Percentiles rank a stretch among this genome's conserved stretches.
Conservation (phyloP, 2,113 vertebrate species). For the Rhabdomys dilectus region DNA sequence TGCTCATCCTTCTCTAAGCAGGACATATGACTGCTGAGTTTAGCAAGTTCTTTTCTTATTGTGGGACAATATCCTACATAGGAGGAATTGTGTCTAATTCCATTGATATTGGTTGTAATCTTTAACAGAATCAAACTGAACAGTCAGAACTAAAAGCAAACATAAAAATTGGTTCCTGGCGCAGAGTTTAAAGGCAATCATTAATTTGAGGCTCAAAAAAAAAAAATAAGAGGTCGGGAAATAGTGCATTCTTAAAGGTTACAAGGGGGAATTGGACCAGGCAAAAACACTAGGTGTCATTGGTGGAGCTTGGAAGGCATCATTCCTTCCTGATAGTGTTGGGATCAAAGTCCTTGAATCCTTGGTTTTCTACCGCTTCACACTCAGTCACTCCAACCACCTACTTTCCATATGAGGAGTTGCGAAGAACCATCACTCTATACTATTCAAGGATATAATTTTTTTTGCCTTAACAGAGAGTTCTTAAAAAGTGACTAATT, state of each 20-base stretch:
- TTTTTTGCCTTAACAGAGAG: constrained; percentile 34
- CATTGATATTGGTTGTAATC: neutral
- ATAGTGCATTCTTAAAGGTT: neutral
- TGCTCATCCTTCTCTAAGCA: neutral
- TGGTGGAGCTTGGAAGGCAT: neutral
- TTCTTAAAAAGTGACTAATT: constrained; percentile 71
- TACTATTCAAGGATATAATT: constrained; percentile 27
- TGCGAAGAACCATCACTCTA: constrained; percentile 11
- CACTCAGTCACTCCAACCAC: neutral
- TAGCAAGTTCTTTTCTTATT: neutral
- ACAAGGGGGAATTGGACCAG: neutral
- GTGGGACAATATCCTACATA: neutral
- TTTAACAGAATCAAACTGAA: neutral
- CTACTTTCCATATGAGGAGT: neutral
- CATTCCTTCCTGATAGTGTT: neutral
- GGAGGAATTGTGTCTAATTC: neutral
- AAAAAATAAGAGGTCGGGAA: neutral
- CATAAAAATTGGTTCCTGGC: neutral
- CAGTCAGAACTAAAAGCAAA: neutral
- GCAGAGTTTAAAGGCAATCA: constrained; percentile 28
- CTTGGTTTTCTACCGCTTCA: constrained; percentile 1
- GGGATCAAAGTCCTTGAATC: neutral
- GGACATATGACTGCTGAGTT: neutral
- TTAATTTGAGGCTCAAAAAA: constrained; percentile 12
- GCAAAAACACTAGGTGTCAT: neutral